A percentile compares a stretch with the other conserved stretches of the same genome.
Conservation (phyloP, 23 tunicate genomes). For the Trididemnum miniatum region DNA sequence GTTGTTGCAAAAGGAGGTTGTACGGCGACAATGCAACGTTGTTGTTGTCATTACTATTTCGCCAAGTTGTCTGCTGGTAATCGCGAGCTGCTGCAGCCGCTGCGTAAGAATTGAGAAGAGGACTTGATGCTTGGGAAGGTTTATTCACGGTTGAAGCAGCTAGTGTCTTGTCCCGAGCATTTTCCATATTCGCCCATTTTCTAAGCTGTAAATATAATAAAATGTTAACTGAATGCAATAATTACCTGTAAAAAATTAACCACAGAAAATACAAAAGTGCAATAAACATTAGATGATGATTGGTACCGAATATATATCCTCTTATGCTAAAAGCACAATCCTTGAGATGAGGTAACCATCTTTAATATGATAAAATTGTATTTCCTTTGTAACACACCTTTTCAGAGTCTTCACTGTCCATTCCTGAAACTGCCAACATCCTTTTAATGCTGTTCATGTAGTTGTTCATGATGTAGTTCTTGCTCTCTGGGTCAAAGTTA, state of each 20-base stretch:
- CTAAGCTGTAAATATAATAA: slow-evolving; percentile 5
- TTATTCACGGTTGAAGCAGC: not conserved
- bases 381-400: too few relatives aligned
- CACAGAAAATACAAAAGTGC: too few relatives aligned
- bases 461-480: slow-evolving; percentile 63
- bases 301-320: too few relatives aligned
- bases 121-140: not conserved
- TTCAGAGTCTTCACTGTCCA: not conserved
- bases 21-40: slow-evolving; percentile 36
- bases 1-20: slow-evolving; percentile 67
- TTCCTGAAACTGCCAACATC: slow-evolving; percentile 6
- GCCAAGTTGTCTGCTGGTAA: slow-evolving; percentile 1
- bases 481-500: slow-evolving; percentile 15
- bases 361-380: too few relatives aligned
- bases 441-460: slow-evolving; percentile 53
- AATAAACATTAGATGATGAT: too few relatives aligned
- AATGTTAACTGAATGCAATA: too few relatives aligned
- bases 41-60: slow-evolving; percentile 51
- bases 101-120: not conserved
- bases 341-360: too few relatives aligned
- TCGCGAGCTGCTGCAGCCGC: not conserved
- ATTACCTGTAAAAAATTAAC: too few relatives aligned
- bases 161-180: not conserved
- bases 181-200: slow-evolving; percentile 1
- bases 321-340: too few relatives aligned